Evolutionary conservation across 2,797 vertebrate species (phyloP).

Genomic region (Falco peregrinus): DNA sequence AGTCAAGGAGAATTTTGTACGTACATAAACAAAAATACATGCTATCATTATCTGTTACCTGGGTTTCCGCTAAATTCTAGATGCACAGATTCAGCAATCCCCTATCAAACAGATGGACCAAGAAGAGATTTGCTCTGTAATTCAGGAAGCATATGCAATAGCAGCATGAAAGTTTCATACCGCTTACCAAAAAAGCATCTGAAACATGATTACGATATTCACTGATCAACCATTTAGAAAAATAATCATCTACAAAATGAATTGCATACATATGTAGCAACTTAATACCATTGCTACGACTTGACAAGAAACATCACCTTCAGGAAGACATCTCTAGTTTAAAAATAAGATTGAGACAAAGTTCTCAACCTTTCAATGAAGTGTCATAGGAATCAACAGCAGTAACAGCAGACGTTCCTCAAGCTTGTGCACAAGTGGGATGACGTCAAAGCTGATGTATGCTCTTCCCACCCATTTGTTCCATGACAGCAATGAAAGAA

Average conservation of each 20-base stretch:
- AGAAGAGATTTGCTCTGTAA: not conserved
- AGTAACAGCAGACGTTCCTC: not conserved
- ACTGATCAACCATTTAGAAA: not conserved
- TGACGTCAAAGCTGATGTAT: not conserved
- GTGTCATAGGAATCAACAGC: not conserved
- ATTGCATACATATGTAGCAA: not conserved
- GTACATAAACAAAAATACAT: accelerated
- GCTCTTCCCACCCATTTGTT: not conserved
- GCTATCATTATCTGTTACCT: not conserved
- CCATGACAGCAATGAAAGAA: not conserved
- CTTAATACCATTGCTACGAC: not conserved
- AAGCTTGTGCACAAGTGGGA: not conserved
- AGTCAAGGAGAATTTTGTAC: not conserved
- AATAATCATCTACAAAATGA: not conserved
- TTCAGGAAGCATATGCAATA: not conserved
- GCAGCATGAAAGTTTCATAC: not conserved
- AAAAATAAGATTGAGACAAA: not conserved
- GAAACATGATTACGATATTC: not conserved
- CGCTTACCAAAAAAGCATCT: not conserved
- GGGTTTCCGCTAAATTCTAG: not conserved
- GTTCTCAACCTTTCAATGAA: not conserved
- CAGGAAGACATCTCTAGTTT: not conserved
- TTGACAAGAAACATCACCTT: not conserved
- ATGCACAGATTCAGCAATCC: not conserved
- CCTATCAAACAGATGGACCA: not conserved